Conservation (phyloP, 2,888 invertebrate species). For the Chalcis sispes region DNA sequence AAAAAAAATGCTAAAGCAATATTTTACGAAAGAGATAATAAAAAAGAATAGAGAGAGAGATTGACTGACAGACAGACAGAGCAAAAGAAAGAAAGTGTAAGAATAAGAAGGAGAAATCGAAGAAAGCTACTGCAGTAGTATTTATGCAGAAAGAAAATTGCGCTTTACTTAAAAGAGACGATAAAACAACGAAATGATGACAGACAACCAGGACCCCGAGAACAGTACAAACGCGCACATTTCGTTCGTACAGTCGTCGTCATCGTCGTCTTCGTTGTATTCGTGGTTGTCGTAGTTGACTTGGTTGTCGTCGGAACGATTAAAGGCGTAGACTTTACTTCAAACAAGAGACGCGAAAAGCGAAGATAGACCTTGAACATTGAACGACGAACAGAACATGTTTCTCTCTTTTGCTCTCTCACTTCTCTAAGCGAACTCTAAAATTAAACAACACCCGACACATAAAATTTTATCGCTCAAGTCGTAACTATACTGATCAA, state of each 20-base stretch:
- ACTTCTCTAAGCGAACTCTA: conserved; percentile 38
- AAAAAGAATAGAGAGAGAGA: no score
- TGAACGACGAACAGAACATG: conserved; percentile 26
- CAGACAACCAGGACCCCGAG: conserved; percentile 1
- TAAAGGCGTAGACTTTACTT: conserved; percentile 31
- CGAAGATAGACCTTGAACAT: conserved; percentile 50
- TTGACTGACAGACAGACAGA: no score
- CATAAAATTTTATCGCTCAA: conserved; percentile 45
- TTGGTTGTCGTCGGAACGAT: not conserved
- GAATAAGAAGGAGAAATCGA: not conserved
- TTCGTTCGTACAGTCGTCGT: not conserved
- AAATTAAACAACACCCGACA: conserved; percentile 51
- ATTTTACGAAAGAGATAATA: no score
- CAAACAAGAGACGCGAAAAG: conserved; percentile 34
- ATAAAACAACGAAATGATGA: conserved; percentile 9
- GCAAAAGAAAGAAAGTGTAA: no score
- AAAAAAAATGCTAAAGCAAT: no score
- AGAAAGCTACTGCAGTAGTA: not conserved
- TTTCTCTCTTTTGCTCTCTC: conserved; percentile 1
- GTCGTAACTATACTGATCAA: conserved; percentile 14
- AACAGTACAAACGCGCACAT: not conserved
- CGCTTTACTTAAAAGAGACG: no score
- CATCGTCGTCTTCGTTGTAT: not conserved
- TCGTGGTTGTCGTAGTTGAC: not conserved
- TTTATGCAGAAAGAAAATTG: conserved; percentile 7